phyloP scores from a whole-genome alignment of 2,113 vertebrate species.

The Apteryx owenii region DNA sequence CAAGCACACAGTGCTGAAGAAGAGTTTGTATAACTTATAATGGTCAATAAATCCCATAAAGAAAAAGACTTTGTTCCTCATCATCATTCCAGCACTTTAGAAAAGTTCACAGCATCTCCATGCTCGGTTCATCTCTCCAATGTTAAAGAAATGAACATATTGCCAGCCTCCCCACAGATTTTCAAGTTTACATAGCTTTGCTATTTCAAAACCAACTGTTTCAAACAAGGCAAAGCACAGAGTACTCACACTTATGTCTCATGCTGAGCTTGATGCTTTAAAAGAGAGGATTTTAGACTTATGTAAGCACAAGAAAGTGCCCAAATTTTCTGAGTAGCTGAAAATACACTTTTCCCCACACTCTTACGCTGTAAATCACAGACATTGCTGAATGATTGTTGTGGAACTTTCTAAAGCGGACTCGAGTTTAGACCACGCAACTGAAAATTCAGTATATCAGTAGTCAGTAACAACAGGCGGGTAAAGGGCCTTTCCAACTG shows the following conservation, averaged over 20 bases:
- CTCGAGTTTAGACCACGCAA: neutral
- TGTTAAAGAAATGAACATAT: neutral
- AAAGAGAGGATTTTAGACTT: conserved; percentile 13
- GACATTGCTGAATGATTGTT: neutral
- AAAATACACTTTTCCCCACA: neutral
- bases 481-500: neutral
- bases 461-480: neutral
- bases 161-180: conserved; percentile 2
- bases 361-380: neutral
- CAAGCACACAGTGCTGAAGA: neutral
- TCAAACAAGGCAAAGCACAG: conserved; percentile 18
- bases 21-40: neutral
- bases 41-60: neutral
- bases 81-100: neutral
- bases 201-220: conserved; percentile 27
- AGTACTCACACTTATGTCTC: conserved; percentile 33
- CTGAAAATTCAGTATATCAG: neutral
- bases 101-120: neutral
- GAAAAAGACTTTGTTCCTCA: neutral
- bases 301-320: neutral
- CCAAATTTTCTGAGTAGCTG: neutral
- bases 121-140: neutral
- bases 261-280: conserved; percentile 7
- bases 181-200: conserved; percentile 25
- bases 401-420: neutral